Percentiles rank a stretch among this genome's conserved stretches.
These are phyloP conservation scores for Rhagoletis zephyria DNA, from an alignment of 1,140 invertebrate species.

Conservation along the genomic window DNA sequence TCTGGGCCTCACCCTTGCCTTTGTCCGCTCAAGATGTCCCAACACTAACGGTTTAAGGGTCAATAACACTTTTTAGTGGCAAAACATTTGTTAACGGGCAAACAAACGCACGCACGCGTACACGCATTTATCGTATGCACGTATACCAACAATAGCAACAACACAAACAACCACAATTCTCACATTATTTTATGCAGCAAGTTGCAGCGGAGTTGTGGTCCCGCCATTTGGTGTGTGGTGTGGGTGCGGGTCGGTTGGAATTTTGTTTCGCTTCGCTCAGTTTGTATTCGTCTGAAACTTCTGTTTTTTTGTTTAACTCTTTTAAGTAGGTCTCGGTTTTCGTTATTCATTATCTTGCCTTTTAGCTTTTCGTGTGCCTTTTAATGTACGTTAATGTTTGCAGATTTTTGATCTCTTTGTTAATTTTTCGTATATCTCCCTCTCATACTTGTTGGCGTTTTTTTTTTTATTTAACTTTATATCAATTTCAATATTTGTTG, in stretches of 20 bases:
- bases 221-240: neutral
- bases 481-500: conserved; percentile 4
- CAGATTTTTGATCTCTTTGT: conserved; percentile 22
- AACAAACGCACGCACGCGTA: neutral
- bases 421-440: conserved; percentile 33
- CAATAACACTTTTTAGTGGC: conserved; percentile 52
- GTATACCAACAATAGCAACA: neutral
- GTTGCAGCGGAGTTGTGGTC: neutral
- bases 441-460: neutral
- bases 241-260: conserved; percentile 15
- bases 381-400: conserved; percentile 3
- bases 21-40: conserved; percentile 7
- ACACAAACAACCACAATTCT: neutral
- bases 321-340: neutral
- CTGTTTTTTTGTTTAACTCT: neutral
- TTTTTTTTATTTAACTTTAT: neutral
- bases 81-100: conserved; percentile 46
- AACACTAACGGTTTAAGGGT: conserved; percentile 45
- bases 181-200: conserved; percentile 29
- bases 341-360: conserved; percentile 24
- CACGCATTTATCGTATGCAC: neutral
- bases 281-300: neutral
- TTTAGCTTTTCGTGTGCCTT: neutral
- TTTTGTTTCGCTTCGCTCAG: neutral
- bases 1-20: conserved; percentile 21